phyloP scores from a whole-genome alignment of 2,113 vertebrate species.

The Anser cygnoides region DNA sequence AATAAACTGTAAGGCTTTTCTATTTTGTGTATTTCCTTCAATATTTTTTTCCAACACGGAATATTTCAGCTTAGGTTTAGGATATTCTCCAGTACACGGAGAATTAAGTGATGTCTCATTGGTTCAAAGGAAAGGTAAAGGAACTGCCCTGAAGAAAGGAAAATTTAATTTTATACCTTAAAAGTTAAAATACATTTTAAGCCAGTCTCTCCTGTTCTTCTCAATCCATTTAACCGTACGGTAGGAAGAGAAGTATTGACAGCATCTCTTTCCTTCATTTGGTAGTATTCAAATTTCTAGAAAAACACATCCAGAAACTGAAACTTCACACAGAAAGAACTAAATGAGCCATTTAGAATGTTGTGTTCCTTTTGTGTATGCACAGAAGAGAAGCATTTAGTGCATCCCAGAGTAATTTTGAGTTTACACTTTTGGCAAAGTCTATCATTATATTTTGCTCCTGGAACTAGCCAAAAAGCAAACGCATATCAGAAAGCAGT shows the following conservation, averaged over 20 bases:
- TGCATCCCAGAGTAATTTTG: background rate
- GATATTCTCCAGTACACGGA: background rate
- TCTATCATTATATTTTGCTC: background rate
- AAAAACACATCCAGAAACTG: background rate
- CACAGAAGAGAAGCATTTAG: background rate
- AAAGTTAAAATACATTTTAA: background rate
- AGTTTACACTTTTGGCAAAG: background rate
- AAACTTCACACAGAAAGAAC: background rate
- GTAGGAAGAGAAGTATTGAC: background rate
- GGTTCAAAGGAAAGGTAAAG: background rate
- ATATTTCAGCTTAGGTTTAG: background rate
- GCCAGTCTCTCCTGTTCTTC: background rate
- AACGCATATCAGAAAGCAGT: background rate
- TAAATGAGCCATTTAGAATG: background rate
- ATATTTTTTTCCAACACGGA: background rate
- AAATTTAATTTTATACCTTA: background rate
- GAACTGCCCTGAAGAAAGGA: background rate
- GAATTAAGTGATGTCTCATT: background rate
- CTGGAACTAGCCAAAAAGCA: background rate
- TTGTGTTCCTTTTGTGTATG: background rate
- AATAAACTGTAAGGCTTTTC: background rate
- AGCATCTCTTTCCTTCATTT: background rate
- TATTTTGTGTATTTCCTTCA: background rate
- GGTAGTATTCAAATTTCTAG: background rate
- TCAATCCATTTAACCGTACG: background rate